Conservation (phyloP, 2,797 vertebrate species). For the Pseudomugil gertrudae region DNA sequence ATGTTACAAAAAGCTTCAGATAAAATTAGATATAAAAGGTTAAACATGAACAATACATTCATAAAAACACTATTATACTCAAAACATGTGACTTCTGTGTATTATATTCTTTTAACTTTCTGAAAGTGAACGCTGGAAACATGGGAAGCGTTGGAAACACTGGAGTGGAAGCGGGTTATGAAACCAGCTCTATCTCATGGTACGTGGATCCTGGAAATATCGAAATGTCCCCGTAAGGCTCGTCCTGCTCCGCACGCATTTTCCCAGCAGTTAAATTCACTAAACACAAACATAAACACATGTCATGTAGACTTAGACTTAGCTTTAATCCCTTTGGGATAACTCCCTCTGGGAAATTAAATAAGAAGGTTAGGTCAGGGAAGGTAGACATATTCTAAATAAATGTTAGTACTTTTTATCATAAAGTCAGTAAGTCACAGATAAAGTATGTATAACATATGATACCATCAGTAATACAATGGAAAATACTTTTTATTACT, state of each 20-base stretch:
- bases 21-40: conserved; percentile 9
- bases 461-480: no score
- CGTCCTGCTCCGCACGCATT: conserved; percentile 51
- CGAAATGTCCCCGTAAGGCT: conserved; percentile 65
- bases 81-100: conserved; percentile 1
- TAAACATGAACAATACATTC: neutral
- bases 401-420: no score
- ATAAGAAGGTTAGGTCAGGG: no score
- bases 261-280: conserved; percentile 42
- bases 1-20: neutral
- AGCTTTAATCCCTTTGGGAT: no score
- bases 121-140: neutral
- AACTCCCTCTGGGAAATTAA: no score
- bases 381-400: no score
- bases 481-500: no score
- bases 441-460: no score
- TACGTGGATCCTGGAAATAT: conserved; percentile 39
- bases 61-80: neutral
- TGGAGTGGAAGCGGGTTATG: neutral
- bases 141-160: neutral
- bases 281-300: conserved; percentile 31
- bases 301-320: no score
- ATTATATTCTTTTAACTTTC: neutral
- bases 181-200: neutral
- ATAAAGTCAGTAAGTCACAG: no score